These are phyloP conservation scores for Axea sp. DNA, from an alignment of 2,888 invertebrate genomes.

Conservation along the genomic window DNA sequence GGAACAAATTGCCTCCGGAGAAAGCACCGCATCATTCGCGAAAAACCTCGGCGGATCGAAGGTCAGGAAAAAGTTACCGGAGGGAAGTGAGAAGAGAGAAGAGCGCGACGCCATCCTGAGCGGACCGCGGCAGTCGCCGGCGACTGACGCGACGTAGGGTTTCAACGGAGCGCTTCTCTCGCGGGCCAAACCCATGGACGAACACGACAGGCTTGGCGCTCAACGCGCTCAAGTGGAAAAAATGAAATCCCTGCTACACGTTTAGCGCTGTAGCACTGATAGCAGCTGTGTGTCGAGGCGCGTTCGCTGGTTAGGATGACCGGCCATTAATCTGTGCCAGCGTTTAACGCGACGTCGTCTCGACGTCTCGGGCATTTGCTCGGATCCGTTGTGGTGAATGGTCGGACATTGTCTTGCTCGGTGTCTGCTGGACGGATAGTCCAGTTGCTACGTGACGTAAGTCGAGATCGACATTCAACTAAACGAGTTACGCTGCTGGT, in stretches of 20 bases:
- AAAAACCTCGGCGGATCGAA: conserved; percentile 36
- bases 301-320: conserved; percentile 2
- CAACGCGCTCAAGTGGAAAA: conserved; percentile 25
- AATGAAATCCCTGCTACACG: conserved; percentile 39
- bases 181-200: no score
- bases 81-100: background rate
- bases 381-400: conserved; percentile 45
- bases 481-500: conserved; percentile 49
- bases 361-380: conserved; percentile 44
- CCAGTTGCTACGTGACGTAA: conserved; percentile 41
- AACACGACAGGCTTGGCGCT: no score
- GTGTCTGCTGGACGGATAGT: conserved; percentile 36
- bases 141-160: no score
- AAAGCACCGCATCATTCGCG: conserved; percentile 45
- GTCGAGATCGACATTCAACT: conserved; percentile 48
- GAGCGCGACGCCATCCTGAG: no score
- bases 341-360: conserved; percentile 45
- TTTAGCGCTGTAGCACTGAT: conserved; percentile 6
- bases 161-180: no score
- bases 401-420: conserved; percentile 46
- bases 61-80: background rate
- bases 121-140: no score
- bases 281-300: conserved; percentile 19
- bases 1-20: conserved; percentile 44
- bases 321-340: conserved; percentile 55